Evolutionary conservation across 2,888 invertebrate genomes (phyloP), one percentile per base, ranked within the genome.

Genomic region (Agrilus mali): DNA sequence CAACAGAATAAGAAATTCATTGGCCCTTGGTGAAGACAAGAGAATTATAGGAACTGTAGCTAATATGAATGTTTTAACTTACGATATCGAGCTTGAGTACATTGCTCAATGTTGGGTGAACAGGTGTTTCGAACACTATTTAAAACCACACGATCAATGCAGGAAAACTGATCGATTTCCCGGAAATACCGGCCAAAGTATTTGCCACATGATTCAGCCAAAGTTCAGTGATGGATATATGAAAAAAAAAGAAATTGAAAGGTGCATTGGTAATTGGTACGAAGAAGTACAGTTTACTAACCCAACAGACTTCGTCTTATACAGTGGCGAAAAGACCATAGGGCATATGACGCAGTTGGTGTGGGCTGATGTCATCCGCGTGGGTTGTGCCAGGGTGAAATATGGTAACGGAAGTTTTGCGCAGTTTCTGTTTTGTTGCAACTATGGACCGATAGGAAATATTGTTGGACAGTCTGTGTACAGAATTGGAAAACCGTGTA

Each of bases 61-160:
- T 6, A 17, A 41, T 36, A 33, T 37, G 27, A 41, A 33, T 16
- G 15, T 33, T 36, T 34, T 43, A 13, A 7, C 12, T 14, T 43
- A 34, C 39, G 38, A 42, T 22, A 7, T 27, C 7, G 45, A 45
- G 16, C 36, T 45, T 12, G 45, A 41, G 13, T 14, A 33, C 15
- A 38, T 42, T 7, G 45, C 45, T 33, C 20, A 40, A 20, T 45
- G 45, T 27, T 42, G 38, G 38, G 42, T 34, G 14, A 45, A 45
- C 38, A 31, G 33, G 17, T 45, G 45, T n/a, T 27, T n/a, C 12
- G 14, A 33, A 2, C 10, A 35, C n/a, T 2, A 31, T 5, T 12
- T 13, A 10, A 12, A 32, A 6, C 36, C 36, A n/a, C 36, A 36
- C 7, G 36, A 36, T 15, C 10, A 36, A 8, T n/a, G n/a, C 6